Evolutionary conservation across 2,113 vertebrate genomes (phyloP).

Genomic region (Suncus etruscus): DNA sequence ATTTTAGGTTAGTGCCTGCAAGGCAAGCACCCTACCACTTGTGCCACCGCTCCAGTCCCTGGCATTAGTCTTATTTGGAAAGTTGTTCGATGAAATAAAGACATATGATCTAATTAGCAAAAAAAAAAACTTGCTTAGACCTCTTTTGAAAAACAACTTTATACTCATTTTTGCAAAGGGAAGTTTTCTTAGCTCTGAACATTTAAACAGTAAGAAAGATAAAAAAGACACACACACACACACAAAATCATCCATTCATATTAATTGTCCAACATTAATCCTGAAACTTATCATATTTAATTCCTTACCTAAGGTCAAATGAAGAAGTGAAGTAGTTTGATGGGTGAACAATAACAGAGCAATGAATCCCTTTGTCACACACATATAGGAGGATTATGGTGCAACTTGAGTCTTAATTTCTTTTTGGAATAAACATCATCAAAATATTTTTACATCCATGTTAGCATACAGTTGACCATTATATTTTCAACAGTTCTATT

Average conservation of each 20-base stretch:
- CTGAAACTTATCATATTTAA: background rate
- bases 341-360: background rate
- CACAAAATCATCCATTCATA: background rate
- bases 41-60: too few relatives aligned
- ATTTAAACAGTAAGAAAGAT: constrained; percentile 31
- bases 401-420: background rate
- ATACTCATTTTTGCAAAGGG: background rate
- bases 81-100: background rate
- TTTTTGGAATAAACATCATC: constrained; percentile 44
- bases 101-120: background rate
- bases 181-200: background rate
- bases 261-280: background rate
- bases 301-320: background rate
- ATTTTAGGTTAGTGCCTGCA: too few relatives aligned
- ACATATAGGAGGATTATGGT: background rate
- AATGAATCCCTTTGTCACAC: background rate
- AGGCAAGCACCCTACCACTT: too few relatives aligned
- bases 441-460: constrained; percentile 16
- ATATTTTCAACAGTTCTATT: background rate
- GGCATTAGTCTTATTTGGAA: background rate
- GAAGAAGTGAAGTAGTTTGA: background rate
- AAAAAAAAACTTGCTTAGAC: background rate
- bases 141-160: background rate
- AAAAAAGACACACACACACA: background rate
- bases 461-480: background rate